phyloP scores from a whole-genome alignment of 2,113 vertebrate species.

The Phyllostomus hastatus region DNA sequence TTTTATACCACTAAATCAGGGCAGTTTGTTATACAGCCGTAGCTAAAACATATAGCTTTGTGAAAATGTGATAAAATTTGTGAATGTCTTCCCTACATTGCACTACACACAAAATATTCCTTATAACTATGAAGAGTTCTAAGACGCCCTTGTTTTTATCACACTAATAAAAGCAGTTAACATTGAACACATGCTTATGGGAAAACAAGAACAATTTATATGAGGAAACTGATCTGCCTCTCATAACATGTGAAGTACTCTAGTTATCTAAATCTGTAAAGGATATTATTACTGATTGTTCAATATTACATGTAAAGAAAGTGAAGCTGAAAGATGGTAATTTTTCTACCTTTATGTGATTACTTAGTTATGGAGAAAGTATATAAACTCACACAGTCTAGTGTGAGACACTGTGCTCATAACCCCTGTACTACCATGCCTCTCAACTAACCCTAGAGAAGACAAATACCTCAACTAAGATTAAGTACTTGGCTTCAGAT shows the following conservation, averaged over 20 bases:
- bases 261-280: not conserved
- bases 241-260: not conserved
- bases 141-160: not conserved
- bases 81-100: not conserved
- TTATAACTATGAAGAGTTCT: not conserved
- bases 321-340: not conserved
- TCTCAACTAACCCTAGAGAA: not conserved
- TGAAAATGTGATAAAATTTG: not conserved
- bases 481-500: conserved; percentile 27
- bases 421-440: not conserved
- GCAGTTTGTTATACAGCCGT: not conserved
- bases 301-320: not conserved
- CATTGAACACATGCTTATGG: not conserved
- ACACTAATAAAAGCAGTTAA: not conserved
- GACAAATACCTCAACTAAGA: not conserved
- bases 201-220: not conserved
- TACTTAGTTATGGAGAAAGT: not conserved
- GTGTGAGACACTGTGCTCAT: not conserved
- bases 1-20: not conserved
- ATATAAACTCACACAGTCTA: not conserved
- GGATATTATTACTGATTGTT: not conserved
- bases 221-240: not conserved
- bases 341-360: not conserved
- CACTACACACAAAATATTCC: not conserved
- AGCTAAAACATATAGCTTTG: not conserved